These are phyloP conservation scores for Eira barbara DNA, from an alignment of 2,113 vertebrate genomes.

Conservation along the genomic window DNA sequence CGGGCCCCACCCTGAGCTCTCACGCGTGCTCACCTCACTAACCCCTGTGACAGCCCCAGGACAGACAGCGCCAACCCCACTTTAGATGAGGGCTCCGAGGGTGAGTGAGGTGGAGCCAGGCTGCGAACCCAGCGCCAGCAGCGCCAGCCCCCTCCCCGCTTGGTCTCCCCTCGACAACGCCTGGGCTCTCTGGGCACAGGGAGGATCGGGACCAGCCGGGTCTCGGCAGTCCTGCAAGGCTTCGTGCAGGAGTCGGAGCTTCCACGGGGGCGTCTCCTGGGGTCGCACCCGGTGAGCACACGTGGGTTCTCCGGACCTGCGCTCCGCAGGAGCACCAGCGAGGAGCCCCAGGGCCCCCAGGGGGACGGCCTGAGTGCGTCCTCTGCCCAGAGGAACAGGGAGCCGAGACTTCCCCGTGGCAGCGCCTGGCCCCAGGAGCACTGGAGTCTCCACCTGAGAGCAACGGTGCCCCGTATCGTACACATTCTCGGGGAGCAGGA, in stretches of 20 bases:
- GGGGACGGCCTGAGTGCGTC: not conserved
- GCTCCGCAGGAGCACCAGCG: fast-evolving
- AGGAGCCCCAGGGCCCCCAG: not conserved
- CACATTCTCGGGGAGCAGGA: not conserved
- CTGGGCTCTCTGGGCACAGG: not conserved
- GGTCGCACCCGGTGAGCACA: not conserved
- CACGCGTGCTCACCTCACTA: fast-evolving
- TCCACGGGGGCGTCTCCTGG: not conserved
- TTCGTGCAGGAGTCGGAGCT: not conserved
- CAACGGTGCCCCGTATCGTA: not conserved
- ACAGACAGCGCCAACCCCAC: not conserved
- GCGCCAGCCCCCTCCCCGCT: fast-evolving
- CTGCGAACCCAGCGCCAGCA: fast-evolving
- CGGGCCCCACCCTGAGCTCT: not conserved
- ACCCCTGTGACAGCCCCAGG: not conserved
- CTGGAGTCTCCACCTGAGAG: not conserved
- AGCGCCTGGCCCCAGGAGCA: too few species aligned
- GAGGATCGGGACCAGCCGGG: not conserved
- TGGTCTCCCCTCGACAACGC: not conserved
- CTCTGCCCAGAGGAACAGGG: not conserved
- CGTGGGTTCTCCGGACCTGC: not conserved
- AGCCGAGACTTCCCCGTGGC: fast-evolving
- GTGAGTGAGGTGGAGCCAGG: not conserved
- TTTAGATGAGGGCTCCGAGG: not conserved
- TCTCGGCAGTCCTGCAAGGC: too few species aligned